phyloP scores from a whole-genome alignment of 2,113 vertebrate genomes.

The Spea multiplicata region DNA sequence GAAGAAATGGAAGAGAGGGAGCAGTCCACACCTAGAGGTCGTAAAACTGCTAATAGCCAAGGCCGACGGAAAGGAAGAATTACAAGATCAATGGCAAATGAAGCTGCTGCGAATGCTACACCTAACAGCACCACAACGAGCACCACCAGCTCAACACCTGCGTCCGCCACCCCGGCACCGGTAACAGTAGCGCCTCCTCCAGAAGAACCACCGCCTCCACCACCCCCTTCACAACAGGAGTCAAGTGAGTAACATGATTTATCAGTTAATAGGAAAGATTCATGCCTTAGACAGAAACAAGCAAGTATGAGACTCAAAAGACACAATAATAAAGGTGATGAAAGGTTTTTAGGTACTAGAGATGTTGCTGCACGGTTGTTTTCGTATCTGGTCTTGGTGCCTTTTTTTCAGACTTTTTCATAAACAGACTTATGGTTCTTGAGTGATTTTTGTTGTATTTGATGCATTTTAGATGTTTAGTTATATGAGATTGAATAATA shows the following conservation, averaged over 20 bases:
- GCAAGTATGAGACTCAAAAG: no score
- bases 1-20: constrained; percentile 95
- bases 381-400: no score
- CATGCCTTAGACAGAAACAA: no score
- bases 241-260: constrained; percentile 66
- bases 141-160: background rate
- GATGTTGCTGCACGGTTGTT: no score
- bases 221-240: constrained; percentile 75
- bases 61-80: constrained; percentile 93
- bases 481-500: no score
- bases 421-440: no score
- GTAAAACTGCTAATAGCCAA: constrained; percentile 97
- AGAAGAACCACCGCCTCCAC: constrained; percentile 75
- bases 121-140: background rate
- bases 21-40: constrained; percentile 83
- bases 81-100: constrained; percentile 96
- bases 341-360: no score
- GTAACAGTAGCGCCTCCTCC: constrained; percentile 67
- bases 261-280: no score
- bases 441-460: no score
- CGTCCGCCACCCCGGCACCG: background rate
- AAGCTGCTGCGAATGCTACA: constrained; percentile 76
- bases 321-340: no score
- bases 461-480: no score
- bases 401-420: no score